These are phyloP conservation scores for Thomomys bottae DNA, from an alignment of 2,113 vertebrate species.

Conservation along the genomic window DNA sequence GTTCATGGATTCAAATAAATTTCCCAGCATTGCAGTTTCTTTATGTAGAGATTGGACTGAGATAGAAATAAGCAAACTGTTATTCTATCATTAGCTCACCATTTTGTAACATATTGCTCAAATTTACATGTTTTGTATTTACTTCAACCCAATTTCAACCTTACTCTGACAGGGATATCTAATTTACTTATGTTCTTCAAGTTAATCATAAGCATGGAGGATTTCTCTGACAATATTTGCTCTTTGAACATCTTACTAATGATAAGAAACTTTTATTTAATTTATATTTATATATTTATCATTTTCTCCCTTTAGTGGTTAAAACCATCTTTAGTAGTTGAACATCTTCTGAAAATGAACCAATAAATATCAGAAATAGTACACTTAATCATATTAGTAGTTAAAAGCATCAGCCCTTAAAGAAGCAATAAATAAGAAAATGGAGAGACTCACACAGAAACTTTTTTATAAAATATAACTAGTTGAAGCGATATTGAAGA, in stretches of 20 bases:
- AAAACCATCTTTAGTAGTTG: background rate
- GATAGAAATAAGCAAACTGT: constrained; percentile 75
- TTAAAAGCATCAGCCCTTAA: background rate
- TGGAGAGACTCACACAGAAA: background rate
- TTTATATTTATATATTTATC: background rate
- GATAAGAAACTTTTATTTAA: background rate
- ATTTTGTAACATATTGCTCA: constrained; percentile 77
- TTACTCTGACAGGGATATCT: constrained; percentile 84
- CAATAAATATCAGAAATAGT: background rate
- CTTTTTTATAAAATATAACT: background rate
- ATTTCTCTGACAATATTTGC: background rate
- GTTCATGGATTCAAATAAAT: constrained; percentile 63
- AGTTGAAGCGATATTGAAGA: background rate
- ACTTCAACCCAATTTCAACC: constrained; percentile 82
- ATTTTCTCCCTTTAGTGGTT: background rate
- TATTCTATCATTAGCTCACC: constrained; percentile 71
- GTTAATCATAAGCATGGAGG: background rate
- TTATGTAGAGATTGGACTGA: background rate
- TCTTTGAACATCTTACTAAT: constrained; percentile 39
- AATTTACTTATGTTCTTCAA: constrained; percentile 80
- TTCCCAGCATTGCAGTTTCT: constrained; percentile 7
- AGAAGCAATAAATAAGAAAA: background rate
- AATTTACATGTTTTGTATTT: constrained; percentile 77
- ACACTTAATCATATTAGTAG: background rate
- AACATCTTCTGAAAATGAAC: background rate